Evolutionary conservation across 2,888 invertebrate genomes (phyloP), one percentile per base, ranked within the genome.

Genomic region (Capitulum mitella): DNA sequence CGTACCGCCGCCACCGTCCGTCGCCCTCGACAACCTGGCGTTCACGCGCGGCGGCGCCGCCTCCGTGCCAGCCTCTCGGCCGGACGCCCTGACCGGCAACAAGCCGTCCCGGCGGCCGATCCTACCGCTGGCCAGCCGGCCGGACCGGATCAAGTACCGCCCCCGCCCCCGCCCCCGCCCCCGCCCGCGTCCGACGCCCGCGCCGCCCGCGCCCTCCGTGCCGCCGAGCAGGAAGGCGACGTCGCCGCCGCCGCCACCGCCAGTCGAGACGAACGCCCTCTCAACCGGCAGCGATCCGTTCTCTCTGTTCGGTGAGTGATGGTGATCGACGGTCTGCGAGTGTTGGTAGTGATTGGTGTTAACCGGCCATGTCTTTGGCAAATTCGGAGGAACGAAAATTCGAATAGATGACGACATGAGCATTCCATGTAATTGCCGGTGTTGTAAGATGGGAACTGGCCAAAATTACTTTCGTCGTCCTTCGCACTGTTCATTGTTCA

Each of bases 1-100:
- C 37, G 64, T 86, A 87, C 79, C 77, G 54, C 85, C 86, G 78
- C 84, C 85, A 0, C 84, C 86, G 51, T 84, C 86, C 22, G 84
- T 84, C 10, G 84, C 85, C 3, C 85, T 85, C 70, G 84, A 84
- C 75, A 83, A 85, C 14, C 84, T 81, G 54, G 46, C 46, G 10
- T 78, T 70, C 78, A 61, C 61, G 1, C 78, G 51, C 61, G 78
- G 46, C 58, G 61, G 37, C 51, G 64, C n/a, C 22, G 75, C 19
- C 10, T 1, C 58, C 26, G 26, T n/a, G 37, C 40, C 37, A 2
- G 22, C 64, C 19, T 34, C 34, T 5, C 34, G 12, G 22, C 40
- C 12, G 34, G 48, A 37, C 34, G 34, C 74, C 37, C 74, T 78
- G 37, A 8, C n/a, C 34, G 43, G 48, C 79, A 29, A 51, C 51